Base-by-base conservation (phyloP, 2,888 invertebrate species). In the Chloromyia formosa region DNA sequence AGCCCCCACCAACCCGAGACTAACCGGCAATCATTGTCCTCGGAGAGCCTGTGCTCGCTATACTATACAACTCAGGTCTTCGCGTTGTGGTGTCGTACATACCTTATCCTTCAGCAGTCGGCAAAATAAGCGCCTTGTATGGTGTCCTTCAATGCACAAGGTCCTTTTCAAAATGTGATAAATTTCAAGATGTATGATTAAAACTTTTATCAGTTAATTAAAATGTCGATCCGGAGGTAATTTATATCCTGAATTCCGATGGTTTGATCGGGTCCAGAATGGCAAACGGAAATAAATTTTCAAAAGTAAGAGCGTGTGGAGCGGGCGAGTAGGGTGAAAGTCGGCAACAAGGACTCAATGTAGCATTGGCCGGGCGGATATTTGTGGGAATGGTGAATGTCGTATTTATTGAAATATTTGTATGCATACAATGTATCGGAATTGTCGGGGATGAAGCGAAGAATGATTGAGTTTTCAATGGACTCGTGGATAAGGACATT, bases 131-230 rank as follows among this genome's bases (percentile, higher is more conserved):
- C 27, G 27, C 27, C 10, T 49, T 49, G 4, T n/a, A n/a, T 49
- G 22, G 16, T 16, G 71, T 62, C 69, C 75, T 62, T 61, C 66
- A 42, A 40, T 75, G 61, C 62, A 35, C 27, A 40, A 49, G 72
- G 27, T 64, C 56, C 74, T 49, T 66, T 66, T 71, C 71, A 74
- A 74, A 71, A 75, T 68, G 76, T 76, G 76, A 75, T 76, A 76
- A 75, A 76, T 76, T 76, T 74, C 66, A 73, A 76, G 75, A 76
- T 75, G 56, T 76, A 76, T 76, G 76, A 76, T 76, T 76, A 76
- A 76, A 76, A 76, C 76, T 76, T 76, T 76, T 76, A 76, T 76
- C 76, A 76, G 76, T 76, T 76, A 76, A 76, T 76, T 76, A 76
- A 76, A 76, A 76, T 71, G 76, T 76, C 76, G 76, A 76, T 76